Evolutionary conservation across 1,140 invertebrate genomes (phyloP).

Genomic region (Anastrepha ludens): DNA sequence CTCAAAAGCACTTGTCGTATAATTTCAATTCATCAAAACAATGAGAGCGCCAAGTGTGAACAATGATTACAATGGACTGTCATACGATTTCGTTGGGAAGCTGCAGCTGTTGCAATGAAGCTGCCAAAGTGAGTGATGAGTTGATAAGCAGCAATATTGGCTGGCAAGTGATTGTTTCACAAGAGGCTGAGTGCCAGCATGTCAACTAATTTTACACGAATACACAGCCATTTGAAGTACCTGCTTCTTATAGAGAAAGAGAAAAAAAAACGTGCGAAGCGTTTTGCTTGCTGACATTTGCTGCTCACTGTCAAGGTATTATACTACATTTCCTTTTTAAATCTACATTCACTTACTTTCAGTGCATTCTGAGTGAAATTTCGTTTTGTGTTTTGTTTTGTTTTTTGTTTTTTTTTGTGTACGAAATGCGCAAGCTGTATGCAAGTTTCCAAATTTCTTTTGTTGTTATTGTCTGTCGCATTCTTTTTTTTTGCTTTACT

Average conservation of each 20-base stretch:
- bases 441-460: neutral
- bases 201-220: neutral
- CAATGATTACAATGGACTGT: too few relatives aligned
- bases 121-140: slow-evolving; percentile 31
- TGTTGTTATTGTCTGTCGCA: neutral
- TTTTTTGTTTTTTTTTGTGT: neutral
- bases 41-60: neutral
- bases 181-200: neutral
- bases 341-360: neutral
- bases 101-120: neutral
- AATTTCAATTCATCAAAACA: too few relatives aligned
- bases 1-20: too few relatives aligned
- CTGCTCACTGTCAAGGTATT: neutral
- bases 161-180: slow-evolving; percentile 13
- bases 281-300: neutral
- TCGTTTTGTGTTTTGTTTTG: neutral
- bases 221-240: neutral
- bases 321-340: slow-evolving; percentile 29
- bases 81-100: too few relatives aligned
- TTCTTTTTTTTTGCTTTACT: neutral
- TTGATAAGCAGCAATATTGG: slow-evolving; percentile 20
- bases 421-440: neutral
- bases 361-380: too few relatives aligned
- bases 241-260: neutral
- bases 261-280: neutral